Base-by-base conservation (phyloP, 1,140 invertebrate genomes). In the Spodoptera litura region DNA sequence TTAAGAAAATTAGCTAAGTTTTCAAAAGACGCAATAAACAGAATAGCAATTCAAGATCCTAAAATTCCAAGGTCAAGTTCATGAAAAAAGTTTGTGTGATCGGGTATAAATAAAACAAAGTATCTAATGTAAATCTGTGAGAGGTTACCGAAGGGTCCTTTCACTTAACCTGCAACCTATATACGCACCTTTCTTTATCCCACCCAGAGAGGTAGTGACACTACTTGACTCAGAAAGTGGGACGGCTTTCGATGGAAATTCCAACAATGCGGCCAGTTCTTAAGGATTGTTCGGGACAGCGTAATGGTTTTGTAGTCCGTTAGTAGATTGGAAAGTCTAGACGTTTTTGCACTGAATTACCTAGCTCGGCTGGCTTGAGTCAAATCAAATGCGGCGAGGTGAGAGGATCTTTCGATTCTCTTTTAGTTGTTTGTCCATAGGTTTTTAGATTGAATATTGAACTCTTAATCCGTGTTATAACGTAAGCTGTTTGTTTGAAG, bases 161-260 rank as follows among this genome's bases (percentile, higher is more conserved):
- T 4, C 20, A 27, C 49, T 53, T 52, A 70, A 53, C 66, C 66
- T 51, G 66, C 31, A 31, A 4, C 38, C 38, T 44, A 6, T 52
- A 70, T 52, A 70, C 49, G 49, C 25, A 53, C 38, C 15, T 53
- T 70, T 51, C 49, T 58, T 44, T 15, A 44, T 49, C 12, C 38
- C 56, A 15, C 4, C 20, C 55, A 9, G 56, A 61, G 38, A 49
- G 55, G 38, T 59, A 61, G 38, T 11, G n/a, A 74, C 71, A 51
- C 71, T 74, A 49, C 71, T 74, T 74, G 71, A 44, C 35, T 59
- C 58, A 10, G 71, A 51, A 74, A 61, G 56, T 74, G 61, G 71
- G 20, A 20, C 71, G 20, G 71, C 56, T 61, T 74, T 74, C 71
- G 71, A 74, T 61, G 71, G 35, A 74, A 56, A 73, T 49, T 59